These are phyloP conservation scores for Masticophis lateralis DNA, from an alignment of 2,797 vertebrate species.

Conservation along the genomic window DNA sequence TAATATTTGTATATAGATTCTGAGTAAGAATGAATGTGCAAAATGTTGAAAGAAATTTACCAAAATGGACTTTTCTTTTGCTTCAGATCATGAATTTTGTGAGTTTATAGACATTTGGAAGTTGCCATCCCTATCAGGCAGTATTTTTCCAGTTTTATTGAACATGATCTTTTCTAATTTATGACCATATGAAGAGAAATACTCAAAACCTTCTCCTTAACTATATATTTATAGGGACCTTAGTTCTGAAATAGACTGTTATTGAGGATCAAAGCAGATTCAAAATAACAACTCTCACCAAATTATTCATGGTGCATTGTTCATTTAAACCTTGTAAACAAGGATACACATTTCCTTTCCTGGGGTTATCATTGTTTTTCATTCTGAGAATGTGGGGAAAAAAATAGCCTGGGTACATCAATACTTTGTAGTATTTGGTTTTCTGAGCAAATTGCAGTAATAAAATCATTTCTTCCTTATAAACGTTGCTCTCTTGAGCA, in stretches of 20 bases:
- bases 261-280: background rate
- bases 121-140: background rate
- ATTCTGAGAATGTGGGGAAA: background rate
- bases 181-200: background rate
- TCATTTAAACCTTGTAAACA: background rate
- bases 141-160: background rate
- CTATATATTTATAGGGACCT: background rate
- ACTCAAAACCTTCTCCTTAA: background rate
- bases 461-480: background rate
- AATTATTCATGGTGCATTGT: background rate
- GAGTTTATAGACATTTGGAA: background rate
- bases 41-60: background rate
- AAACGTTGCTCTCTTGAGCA: background rate
- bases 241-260: background rate
- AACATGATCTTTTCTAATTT: background rate
- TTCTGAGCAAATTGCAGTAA: background rate
- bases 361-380: background rate
- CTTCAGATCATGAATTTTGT: background rate
- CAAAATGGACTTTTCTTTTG: background rate
- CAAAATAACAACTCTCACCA: background rate
- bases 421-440: background rate
- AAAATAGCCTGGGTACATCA: background rate
- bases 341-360: background rate
- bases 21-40: background rate
- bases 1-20: background rate